Conservation (phyloP, 2,888 invertebrate genomes). For the Synergus umbraculus region DNA sequence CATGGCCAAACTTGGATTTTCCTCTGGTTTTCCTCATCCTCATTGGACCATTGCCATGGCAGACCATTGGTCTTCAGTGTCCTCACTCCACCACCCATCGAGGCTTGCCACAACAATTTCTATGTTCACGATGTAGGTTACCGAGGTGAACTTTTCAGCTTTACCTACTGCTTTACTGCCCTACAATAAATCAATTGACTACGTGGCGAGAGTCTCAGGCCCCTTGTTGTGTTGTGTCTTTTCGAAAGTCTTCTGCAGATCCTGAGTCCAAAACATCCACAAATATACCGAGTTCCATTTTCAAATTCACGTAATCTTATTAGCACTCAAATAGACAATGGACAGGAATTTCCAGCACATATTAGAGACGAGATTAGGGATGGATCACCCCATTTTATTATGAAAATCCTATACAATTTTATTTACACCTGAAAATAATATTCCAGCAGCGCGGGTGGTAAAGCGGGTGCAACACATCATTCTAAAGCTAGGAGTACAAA, state of each 20-base stretch:
- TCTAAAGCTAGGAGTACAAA: constrained; percentile 41
- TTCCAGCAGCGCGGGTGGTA: constrained; percentile 1
- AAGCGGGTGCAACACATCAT: constrained; percentile 14
- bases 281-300: constrained; percentile 16
- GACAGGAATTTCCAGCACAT: not conserved
- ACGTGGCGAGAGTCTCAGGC: constrained; percentile 26
- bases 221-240: constrained; percentile 25
- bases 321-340: not conserved
- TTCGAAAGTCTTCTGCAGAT: constrained; percentile 21
- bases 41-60: constrained; percentile 35
- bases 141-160: constrained; percentile 68
- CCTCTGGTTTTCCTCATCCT: constrained; percentile 38
- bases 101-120: constrained; percentile 77
- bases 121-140: constrained; percentile 76
- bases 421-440: not conserved
- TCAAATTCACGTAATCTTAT: constrained; percentile 31
- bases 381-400: too few species aligned
- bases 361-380: not conserved
- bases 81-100: constrained; percentile 68
- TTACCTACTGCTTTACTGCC: constrained; percentile 73
- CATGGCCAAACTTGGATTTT: constrained; percentile 44
- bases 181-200: constrained; percentile 72
- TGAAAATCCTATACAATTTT: too few species aligned
- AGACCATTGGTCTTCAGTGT: constrained; percentile 12
- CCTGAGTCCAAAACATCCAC: not conserved